Evolutionary conservation across 2,113 vertebrate species (phyloP), one percentile per base, ranked within the genome.

Genomic region (Trematocara marginatum): DNA sequence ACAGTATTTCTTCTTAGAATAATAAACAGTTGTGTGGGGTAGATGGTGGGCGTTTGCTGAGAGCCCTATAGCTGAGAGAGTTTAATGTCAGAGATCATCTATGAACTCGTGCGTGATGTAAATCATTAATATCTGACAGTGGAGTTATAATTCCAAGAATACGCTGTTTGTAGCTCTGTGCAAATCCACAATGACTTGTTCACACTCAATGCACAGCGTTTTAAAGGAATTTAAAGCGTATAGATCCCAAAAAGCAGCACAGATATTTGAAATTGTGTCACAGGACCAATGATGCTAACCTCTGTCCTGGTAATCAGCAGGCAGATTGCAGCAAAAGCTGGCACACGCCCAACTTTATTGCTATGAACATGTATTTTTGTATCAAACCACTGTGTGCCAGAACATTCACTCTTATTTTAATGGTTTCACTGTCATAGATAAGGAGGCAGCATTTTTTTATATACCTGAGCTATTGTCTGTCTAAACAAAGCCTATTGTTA

Each of bases 1-100:
- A 81, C 91, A 85, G 88, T 74, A 88, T 90, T 93, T 87, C 85
- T 90, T 76, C 80, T 86, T 49, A 61, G 85, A 89, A 93, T 88
- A 93, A 93, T 91, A 94, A 90, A 93, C 87, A 90, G 35, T 69
- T 13, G 57, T 86, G 91, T 90, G 90, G 87, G 90, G 89, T 49
- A 6, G 42, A 29, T 29, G 88, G 85, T 85, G 88, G 83, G 84
- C 52, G 76, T 86, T 90, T 78, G 84, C 64, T 82, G 42, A 13
- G 83, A 80, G 23, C 79, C 52, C 40, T 87, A 81, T 10, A 64
- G 84, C 82, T 45, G 40, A 78, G 23, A 84, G 31, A 84, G 82
- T 84, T 83, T 53, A 85, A 45, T 71, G 90, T 90, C 90, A 81
- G 35, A 80, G 86, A 78, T 84, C 83, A 89, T 38, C 80, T 52